phyloP scores from a whole-genome alignment of 2,888 invertebrate genomes.

The Drosophila falleni region DNA sequence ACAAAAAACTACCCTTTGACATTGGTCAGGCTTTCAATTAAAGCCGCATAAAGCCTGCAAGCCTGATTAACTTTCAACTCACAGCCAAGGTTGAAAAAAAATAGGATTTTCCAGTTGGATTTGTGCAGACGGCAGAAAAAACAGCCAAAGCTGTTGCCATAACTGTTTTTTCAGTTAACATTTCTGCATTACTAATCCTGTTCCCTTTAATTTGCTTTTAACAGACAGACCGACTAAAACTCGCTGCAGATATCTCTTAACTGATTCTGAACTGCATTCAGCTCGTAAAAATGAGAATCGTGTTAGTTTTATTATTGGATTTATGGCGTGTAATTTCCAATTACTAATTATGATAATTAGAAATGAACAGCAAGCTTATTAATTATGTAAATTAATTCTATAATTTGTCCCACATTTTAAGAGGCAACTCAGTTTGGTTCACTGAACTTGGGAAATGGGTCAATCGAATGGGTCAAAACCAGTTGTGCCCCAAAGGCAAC shows the following conservation, averaged over 20 bases:
- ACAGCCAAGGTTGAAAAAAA: slow-evolving; percentile 11
- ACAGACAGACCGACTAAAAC: not conserved
- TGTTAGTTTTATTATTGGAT: slow-evolving; percentile 3
- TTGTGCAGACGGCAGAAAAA: slow-evolving; percentile 29
- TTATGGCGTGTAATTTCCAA: slow-evolving; percentile 27
- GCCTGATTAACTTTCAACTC: slow-evolving; percentile 42
- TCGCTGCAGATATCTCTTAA: not conserved
- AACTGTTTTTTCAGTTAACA: slow-evolving; percentile 15
- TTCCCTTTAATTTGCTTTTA: slow-evolving; percentile 4
- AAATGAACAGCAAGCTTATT: slow-evolving; percentile 28
- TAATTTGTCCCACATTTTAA: slow-evolving; percentile 59
- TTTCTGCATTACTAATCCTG: slow-evolving; percentile 32
- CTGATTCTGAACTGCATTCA: slow-evolving; percentile 1
- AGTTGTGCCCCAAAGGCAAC: slow-evolving; percentile 43
- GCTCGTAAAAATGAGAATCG: not conserved
- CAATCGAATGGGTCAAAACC: slow-evolving; percentile 68
- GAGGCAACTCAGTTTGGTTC: slow-evolving; percentile 51
- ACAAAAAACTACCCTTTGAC: slow-evolving; percentile 42
- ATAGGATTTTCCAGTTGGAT: slow-evolving; percentile 44
- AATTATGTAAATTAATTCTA: slow-evolving; percentile 68
- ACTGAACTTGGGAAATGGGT: slow-evolving; percentile 74
- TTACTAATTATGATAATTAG: slow-evolving; percentile 40
- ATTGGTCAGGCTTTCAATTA: slow-evolving; percentile 43
- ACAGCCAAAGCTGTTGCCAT: slow-evolving; percentile 23
- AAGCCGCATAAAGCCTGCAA: slow-evolving; percentile 44